Evolutionary conservation across 2,888 invertebrate genomes (phyloP).

Genomic region (Autographa pulchrina): DNA sequence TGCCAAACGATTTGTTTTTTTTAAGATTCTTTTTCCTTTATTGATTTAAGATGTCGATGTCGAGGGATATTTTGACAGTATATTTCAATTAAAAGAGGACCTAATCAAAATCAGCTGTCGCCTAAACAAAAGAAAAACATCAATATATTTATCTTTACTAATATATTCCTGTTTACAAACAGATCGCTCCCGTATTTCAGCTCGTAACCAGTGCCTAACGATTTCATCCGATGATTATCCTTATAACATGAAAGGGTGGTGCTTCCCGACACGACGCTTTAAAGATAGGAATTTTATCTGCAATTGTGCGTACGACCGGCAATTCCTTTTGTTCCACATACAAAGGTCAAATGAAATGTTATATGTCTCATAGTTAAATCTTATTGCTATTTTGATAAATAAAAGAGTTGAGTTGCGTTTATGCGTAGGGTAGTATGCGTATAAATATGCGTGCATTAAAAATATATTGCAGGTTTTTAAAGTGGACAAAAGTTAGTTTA

Average conservation of each 20-base stretch:
- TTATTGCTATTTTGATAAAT: background rate
- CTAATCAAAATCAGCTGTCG: no score
- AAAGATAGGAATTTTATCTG: constrained; percentile 30
- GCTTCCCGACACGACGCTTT: constrained; percentile 12
- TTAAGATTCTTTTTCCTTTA: no score
- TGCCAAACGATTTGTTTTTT: no score
- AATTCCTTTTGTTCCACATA: constrained; percentile 22
- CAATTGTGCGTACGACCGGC: constrained; percentile 17
- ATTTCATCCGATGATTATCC: constrained; percentile 39
- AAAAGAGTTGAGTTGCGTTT: background rate
- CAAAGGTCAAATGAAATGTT: background rate
- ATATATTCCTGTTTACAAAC: constrained; percentile 25
- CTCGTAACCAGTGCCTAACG: constrained; percentile 32
- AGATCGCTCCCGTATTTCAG: constrained; percentile 15
- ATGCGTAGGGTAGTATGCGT: no score
- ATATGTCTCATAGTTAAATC: background rate
- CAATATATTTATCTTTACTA: constrained; percentile 1
- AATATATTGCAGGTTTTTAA: no score
- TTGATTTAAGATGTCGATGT: no score
- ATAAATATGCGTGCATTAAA: no score
- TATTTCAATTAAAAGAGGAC: no score
- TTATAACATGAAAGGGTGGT: constrained; percentile 31
- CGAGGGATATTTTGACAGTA: no score
- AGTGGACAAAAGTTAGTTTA: background rate
- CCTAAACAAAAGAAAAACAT: constrained; percentile 5